Conservation (phyloP, 92 coral and sea anemone species). For the Porites evermanni region DNA sequence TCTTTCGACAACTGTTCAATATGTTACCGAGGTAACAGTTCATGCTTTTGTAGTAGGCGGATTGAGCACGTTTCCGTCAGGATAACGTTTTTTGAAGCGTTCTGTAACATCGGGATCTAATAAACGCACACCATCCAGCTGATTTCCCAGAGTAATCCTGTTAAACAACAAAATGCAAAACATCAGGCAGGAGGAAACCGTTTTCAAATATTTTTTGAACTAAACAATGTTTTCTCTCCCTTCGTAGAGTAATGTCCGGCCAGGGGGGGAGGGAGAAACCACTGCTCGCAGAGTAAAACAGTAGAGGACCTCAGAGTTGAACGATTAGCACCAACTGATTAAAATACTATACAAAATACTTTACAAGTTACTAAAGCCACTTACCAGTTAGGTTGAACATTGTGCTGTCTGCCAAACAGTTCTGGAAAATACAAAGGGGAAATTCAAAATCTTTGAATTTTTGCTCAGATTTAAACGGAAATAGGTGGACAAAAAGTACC, state of each 20-base stretch:
- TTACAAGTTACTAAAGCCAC: background rate
- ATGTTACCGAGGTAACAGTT: background rate
- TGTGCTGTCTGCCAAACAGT: slow-evolving; percentile 95
- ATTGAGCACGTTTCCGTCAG: slow-evolving; percentile 76
- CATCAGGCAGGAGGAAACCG: too few species aligned
- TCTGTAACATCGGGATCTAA: slow-evolving; percentile 93
- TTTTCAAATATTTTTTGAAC: too few species aligned
- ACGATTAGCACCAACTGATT: too few species aligned
- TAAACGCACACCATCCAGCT: slow-evolving; percentile 93
- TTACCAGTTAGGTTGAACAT: slow-evolving; percentile 97
- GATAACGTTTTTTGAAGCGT: slow-evolving; percentile 90
- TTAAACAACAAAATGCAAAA: background rate
- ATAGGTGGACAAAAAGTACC: too few species aligned
- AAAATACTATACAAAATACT: too few species aligned
- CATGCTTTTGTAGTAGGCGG: slow-evolving; percentile 38
- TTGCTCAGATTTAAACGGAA: too few species aligned
- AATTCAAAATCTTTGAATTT: background rate
- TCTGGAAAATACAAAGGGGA: slow-evolving; percentile 67
- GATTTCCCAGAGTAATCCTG: slow-evolving; percentile 99
- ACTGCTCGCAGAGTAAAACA: too few species aligned
- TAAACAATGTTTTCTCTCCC: too few species aligned
- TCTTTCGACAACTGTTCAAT: too few species aligned
- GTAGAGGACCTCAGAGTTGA: too few species aligned
- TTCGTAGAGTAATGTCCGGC: too few species aligned
- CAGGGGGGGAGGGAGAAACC: too few species aligned